phyloP scores from a whole-genome alignment of 1,140 invertebrate genomes.

The Aphelenchoides avenae region DNA sequence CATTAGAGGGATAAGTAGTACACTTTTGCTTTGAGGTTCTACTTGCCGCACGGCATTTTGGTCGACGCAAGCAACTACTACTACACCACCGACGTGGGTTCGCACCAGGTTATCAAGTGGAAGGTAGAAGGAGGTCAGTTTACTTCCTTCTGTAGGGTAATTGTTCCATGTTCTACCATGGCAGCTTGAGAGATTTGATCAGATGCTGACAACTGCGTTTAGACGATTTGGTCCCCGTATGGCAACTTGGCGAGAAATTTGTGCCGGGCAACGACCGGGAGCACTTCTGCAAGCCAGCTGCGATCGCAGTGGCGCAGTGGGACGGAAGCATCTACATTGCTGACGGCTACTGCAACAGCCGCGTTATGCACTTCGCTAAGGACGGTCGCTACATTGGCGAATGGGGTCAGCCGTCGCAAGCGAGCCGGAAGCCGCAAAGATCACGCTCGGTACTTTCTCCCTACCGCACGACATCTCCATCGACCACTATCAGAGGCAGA shows the following conservation, averaged over 20 bases:
- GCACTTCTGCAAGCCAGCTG: slow-evolving; percentile 88
- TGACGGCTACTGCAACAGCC: slow-evolving; percentile 84
- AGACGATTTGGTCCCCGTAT: slow-evolving; percentile 28
- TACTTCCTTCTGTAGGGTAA: slow-evolving; percentile 17
- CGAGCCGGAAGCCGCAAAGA: slow-evolving; percentile 8
- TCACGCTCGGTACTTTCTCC: slow-evolving; percentile 65
- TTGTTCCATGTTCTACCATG: slow-evolving; percentile 45
- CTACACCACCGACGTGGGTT: slow-evolving; percentile 86
- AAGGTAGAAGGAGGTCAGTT: slow-evolving; percentile 6
- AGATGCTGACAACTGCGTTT: no score
- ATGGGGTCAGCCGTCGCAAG: slow-evolving; percentile 18
- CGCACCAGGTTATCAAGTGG: slow-evolving; percentile 76
- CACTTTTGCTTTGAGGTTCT: slow-evolving; percentile 69
- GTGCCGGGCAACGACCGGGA: slow-evolving; percentile 72
- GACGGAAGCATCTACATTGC: slow-evolving; percentile 85
- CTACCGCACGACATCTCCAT: slow-evolving; percentile 79
- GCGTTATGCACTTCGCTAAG: slow-evolving; percentile 77
- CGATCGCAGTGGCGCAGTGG: slow-evolving; percentile 72
- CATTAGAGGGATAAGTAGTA: slow-evolving; percentile 51
- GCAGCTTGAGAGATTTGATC: no score
- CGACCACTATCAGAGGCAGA: slow-evolving; percentile 69
- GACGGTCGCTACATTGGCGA: slow-evolving; percentile 64
- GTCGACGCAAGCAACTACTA: slow-evolving; percentile 74
- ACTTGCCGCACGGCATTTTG: slow-evolving; percentile 85
- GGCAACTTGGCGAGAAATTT: slow-evolving; percentile 67